phyloP scores from a whole-genome alignment of 2,797 vertebrate species.

The Chaetodon trifasciatus region DNA sequence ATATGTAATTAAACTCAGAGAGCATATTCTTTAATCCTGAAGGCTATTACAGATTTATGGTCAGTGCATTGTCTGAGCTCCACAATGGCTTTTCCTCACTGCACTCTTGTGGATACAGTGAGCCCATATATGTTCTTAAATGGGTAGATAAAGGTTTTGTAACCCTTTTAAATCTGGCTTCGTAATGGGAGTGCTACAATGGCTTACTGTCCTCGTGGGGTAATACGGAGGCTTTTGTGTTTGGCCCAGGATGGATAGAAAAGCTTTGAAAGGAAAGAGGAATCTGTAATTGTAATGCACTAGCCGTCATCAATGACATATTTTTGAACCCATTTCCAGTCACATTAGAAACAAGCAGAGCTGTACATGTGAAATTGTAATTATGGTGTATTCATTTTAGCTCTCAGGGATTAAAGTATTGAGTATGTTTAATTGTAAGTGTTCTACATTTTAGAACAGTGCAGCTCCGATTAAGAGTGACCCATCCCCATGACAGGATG shows the following conservation, averaged over 20 bases:
- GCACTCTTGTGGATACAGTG: conserved; percentile 59
- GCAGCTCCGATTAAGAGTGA: conserved; percentile 77
- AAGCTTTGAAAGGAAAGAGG: conserved; percentile 71
- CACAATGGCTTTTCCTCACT: conserved; percentile 67
- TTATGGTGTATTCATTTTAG: conserved; percentile 75
- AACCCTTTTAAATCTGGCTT: conserved; percentile 80
- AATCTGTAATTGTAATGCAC: conserved; percentile 82
- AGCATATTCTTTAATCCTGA: conserved; percentile 90
- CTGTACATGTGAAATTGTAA: conserved; percentile 77
- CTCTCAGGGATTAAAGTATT: conserved; percentile 79
- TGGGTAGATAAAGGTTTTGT: conserved; percentile 85
- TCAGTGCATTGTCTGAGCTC: conserved; percentile 84
- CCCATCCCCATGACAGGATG: conserved; percentile 65
- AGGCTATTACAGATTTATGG: conserved; percentile 87
- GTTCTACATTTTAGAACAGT: conserved; percentile 78
- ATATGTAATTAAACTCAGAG: conserved; percentile 88
- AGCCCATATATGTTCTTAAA: conserved; percentile 84
- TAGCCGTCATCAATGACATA: conserved; percentile 80
- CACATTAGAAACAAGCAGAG: conserved; percentile 68
- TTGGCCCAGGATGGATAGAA: conserved; percentile 55
- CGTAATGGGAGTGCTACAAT: conserved; percentile 77
- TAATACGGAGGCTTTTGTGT: conserved; percentile 75
- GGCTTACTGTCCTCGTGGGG: conserved; percentile 64
- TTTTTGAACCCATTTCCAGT: conserved; percentile 79
- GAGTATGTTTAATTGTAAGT: conserved; percentile 82